These are phyloP conservation scores for Girardia tigrina DNA, from an alignment of 2,888 invertebrate genomes.

Conservation along the genomic window DNA sequence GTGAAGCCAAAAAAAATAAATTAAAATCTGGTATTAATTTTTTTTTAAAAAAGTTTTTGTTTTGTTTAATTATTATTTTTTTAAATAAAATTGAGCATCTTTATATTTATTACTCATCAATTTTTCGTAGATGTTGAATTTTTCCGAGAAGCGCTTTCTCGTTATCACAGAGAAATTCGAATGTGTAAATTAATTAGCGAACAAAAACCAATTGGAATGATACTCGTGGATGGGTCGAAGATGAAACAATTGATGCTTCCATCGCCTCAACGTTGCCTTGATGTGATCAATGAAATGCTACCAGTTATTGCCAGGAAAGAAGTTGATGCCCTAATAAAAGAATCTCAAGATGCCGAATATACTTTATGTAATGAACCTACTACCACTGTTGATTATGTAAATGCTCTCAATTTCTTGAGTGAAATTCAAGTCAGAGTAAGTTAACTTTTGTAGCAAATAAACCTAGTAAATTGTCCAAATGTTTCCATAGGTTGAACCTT, in stretches of 20 bases:
- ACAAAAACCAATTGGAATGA: constrained; percentile 61
- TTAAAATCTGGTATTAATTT: background rate
- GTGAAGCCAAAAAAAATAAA: constrained; percentile 14
- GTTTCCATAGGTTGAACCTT: constrained; percentile 55
- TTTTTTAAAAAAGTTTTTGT: background rate
- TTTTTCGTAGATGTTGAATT: constrained; percentile 54
- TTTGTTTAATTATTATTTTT: background rate
- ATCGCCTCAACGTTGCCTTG: constrained; percentile 60
- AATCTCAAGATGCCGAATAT: constrained; percentile 58
- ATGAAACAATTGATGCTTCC: constrained; percentile 63
- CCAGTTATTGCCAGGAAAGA: constrained; percentile 42
- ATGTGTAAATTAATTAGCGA: constrained; percentile 59
- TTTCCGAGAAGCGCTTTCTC: constrained; percentile 60
- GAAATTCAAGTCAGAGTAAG: constrained; percentile 55
- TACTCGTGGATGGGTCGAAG: constrained; percentile 60
- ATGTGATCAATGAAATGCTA: constrained; percentile 55
- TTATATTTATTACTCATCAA: background rate
- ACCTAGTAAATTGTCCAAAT: background rate
- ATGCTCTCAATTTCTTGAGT: constrained; percentile 61
- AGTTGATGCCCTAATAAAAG: constrained; percentile 52
- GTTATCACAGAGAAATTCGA: constrained; percentile 61
- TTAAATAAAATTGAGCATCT: background rate
- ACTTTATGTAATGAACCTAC: constrained; percentile 60
- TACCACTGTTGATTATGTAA: constrained; percentile 62
- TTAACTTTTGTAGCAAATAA: background rate